phyloP scores from a whole-genome alignment of 1,140 invertebrate species.

The Acromyrmex heyeri region DNA sequence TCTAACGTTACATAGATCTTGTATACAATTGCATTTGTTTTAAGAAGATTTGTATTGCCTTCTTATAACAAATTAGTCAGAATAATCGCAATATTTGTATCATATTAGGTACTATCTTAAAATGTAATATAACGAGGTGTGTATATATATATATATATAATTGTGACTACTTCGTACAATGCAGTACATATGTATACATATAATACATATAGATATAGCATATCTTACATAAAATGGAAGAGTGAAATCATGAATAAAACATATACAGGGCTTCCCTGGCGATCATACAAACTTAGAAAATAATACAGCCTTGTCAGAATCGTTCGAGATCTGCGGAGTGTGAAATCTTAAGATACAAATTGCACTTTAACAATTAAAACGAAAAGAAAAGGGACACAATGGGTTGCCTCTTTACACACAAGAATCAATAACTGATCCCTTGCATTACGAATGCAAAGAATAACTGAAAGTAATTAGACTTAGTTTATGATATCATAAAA shows the following conservation, averaged over 20 bases:
- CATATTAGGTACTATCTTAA: slow-evolving; percentile 58
- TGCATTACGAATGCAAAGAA: background rate
- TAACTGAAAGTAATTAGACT: background rate
- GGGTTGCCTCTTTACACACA: background rate
- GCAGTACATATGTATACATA: slow-evolving; percentile 49
- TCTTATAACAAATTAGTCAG: slow-evolving; percentile 54
- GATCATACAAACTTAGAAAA: slow-evolving; percentile 51
- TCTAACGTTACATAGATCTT: slow-evolving; percentile 25
- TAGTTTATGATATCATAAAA: slow-evolving; percentile 13
- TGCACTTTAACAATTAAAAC: slow-evolving; percentile 36
- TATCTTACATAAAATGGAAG: slow-evolving; percentile 49
- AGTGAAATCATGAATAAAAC: slow-evolving; percentile 40
- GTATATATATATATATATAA: slow-evolving; percentile 18
- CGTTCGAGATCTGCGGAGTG: background rate
- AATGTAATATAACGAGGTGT: slow-evolving; percentile 52
- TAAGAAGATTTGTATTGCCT: background rate
- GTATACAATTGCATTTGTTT: slow-evolving; percentile 13
- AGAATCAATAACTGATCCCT: slow-evolving; percentile 10
- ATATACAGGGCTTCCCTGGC: slow-evolving; percentile 21
- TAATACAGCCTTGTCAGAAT: slow-evolving; percentile 30
- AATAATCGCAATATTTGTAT: slow-evolving; percentile 47
- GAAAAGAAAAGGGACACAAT: background rate
- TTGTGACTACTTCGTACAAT: slow-evolving; percentile 58
- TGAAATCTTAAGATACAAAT: slow-evolving; percentile 3
- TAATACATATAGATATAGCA: slow-evolving; percentile 35